Evolutionary conservation across 2,797 vertebrate genomes (phyloP).

Genomic region (Cyprinella venusta): DNA sequence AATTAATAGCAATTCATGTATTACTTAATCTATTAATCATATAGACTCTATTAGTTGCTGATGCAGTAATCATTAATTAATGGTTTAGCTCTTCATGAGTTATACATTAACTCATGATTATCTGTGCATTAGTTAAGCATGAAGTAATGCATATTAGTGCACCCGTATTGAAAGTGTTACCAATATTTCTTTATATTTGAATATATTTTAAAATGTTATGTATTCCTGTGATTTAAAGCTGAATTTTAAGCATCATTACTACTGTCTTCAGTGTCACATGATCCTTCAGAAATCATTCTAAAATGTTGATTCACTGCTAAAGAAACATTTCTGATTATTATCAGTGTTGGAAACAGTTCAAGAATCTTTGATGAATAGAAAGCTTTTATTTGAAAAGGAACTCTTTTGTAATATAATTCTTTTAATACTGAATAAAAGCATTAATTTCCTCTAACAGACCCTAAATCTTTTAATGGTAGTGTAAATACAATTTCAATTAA

Average conservation of each 20-base stretch:
- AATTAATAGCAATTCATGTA: too few species aligned
- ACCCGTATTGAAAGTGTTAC: too few species aligned
- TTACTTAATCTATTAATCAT: too few species aligned
- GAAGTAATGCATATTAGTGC: too few species aligned
- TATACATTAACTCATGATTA: too few species aligned
- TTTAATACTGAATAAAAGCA: neutral
- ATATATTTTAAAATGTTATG: too few species aligned
- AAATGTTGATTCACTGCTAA: neutral
- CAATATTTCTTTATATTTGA: too few species aligned
- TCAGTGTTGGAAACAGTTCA: neutral
- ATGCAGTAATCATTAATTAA: too few species aligned
- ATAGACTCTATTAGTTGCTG: too few species aligned
- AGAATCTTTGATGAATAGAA: neutral
- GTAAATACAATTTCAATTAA: neutral
- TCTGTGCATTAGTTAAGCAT: too few species aligned
- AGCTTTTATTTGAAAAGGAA: neutral
- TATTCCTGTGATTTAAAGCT: neutral
- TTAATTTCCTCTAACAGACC: neutral
- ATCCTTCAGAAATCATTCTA: neutral
- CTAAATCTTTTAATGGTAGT: neutral
- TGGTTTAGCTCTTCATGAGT: too few species aligned
- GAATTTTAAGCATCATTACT: neutral
- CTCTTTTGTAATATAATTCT: neutral
- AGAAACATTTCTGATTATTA: neutral
- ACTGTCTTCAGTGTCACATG: neutral